Evolutionary conservation across 2,888 invertebrate genomes (phyloP).

Genomic region (Xylocampa areola): DNA sequence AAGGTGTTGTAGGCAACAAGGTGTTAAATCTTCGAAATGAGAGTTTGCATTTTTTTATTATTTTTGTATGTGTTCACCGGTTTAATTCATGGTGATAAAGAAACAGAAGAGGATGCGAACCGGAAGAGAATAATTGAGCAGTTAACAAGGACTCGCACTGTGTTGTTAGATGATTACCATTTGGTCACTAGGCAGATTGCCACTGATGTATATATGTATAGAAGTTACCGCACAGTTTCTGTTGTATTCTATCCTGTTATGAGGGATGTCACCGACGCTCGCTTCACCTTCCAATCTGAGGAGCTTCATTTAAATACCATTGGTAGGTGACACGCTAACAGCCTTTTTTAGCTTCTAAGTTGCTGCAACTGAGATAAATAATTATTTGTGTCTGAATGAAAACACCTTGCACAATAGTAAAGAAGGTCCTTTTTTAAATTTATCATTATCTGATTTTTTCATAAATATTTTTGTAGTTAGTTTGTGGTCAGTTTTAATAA

Average conservation of each 20-base stretch:
- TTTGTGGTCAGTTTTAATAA: no score
- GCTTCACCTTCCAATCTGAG: conserved; percentile 86
- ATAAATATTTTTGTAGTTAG: no score
- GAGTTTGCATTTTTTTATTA: conserved; percentile 73
- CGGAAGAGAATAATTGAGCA: conserved; percentile 82
- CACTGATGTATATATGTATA: conserved; percentile 85
- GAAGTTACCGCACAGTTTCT: conserved; percentile 85
- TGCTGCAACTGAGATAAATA: no score
- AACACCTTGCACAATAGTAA: no score
- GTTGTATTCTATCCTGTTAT: conserved; percentile 82
- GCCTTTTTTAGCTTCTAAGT: conserved; percentile 21
- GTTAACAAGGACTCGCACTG: conserved; percentile 80
- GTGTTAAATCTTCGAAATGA: conserved; percentile 71
- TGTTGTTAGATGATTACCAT: conserved; percentile 80
- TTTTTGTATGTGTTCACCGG: conserved; percentile 77
- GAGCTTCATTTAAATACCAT: conserved; percentile 86
- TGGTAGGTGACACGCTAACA: conserved; percentile 74
- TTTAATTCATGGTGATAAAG: conserved; percentile 75
- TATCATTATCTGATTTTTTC: no score
- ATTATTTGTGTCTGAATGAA: no score
- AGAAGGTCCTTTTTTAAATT: no score
- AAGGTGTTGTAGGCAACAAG: conserved; percentile 68
- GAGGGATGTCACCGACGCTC: conserved; percentile 82
- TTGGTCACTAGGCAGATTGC: conserved; percentile 84
- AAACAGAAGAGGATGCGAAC: conserved; percentile 76